Percentiles rank a stretch among this genome's conserved stretches.
phyloP scores from a whole-genome alignment of 2,797 vertebrate genomes.

The Sebastes jordani region DNA sequence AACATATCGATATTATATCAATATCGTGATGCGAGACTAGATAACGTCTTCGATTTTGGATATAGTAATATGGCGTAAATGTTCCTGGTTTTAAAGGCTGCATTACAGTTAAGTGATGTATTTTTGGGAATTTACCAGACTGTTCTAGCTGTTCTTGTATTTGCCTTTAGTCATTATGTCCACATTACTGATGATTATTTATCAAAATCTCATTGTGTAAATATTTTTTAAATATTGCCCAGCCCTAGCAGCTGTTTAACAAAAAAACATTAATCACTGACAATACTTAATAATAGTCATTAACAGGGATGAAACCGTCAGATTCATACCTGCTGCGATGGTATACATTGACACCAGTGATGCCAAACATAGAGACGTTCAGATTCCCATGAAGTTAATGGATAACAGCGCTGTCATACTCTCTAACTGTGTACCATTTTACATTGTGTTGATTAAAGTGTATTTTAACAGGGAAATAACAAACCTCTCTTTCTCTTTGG shows the following conservation, averaged over 20 bases:
- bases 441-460: not conserved
- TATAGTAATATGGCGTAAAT: too few relatives aligned
- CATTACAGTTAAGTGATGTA: too few relatives aligned
- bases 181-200: too few relatives aligned
- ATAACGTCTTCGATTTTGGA: too few relatives aligned
- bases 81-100: too few relatives aligned
- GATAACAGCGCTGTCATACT: not conserved
- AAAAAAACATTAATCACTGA: not conserved
- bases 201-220: too few relatives aligned
- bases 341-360: not conserved
- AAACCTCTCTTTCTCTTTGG: not conserved
- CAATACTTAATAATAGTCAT: not conserved
- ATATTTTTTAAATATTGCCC: too few relatives aligned
- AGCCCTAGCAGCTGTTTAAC: too few relatives aligned
- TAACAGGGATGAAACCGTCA: not conserved
- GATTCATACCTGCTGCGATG: not conserved
- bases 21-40: accelerated
- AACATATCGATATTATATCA: too few relatives aligned
- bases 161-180: too few relatives aligned
- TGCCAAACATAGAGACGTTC: not conserved
- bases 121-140: too few relatives aligned
- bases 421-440: not conserved
- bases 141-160: too few relatives aligned
- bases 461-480: not conserved
- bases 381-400: not conserved